Evolutionary conservation across 2,113 vertebrate genomes (phyloP), one percentile per base, ranked within the genome.

Genomic region (Oxyruncus cristatus): DNA sequence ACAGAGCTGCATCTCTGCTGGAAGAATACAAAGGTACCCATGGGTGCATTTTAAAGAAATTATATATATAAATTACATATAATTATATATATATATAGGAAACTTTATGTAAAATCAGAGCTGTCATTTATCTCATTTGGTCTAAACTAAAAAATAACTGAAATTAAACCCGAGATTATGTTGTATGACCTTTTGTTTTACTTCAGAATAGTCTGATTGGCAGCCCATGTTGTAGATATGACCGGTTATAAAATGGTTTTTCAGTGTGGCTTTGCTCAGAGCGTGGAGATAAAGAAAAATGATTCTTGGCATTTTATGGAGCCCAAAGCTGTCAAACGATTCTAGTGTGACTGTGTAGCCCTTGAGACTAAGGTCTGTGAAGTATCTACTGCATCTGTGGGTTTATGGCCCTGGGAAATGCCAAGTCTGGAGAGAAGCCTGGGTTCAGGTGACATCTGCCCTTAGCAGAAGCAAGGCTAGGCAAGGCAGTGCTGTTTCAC

Each of bases 121-220:
- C 23, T 86, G 14, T 80, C 8, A 22, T 77, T 76, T 24, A 44
- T 92, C 70, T 85, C 27, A 53, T 70, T 93, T 86, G 41, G 6
- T 94, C 39, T 85, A 92, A 94, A 90, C 73, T 24, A 90, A 85
- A 39, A 79, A 88, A 42, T 58, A 93, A 58, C 26, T 88, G n/a
- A 79, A 83, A 55, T 2, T 55, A 37, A 94, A 90, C 35, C 28
- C 11, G 16, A 77, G 83, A 26, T 62, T 10, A 44, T 23, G 7
- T 81, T 41, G 4, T 89, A 20, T 80, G 39, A 82, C 67, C 20
- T 82, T 87, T 65, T 92, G 5, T 70, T 94, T 85, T 83, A 49
- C 76, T 88, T 92, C 66, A 47, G 41, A 79, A 13, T 5, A 32
- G 23, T 62, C 22, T 42, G 78, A 66, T 8, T 92, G 85, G 62